Base-by-base conservation (phyloP, 1,140 invertebrate genomes). In the Platyscapa corneri region DNA sequence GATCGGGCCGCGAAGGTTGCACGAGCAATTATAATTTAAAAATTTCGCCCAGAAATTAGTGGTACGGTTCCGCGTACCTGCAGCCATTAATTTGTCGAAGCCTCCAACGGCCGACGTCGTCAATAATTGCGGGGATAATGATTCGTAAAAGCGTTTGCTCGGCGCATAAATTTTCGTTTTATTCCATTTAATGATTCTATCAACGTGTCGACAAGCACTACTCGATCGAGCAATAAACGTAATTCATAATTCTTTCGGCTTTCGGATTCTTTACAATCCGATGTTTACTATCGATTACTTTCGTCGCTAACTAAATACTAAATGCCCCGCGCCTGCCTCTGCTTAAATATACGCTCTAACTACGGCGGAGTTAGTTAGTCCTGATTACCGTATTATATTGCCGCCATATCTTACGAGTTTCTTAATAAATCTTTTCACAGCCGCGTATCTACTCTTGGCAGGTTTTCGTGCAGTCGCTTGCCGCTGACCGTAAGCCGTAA, bases 91-190 rank as follows among this genome's bases (percentile, higher is more conserved):
- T n/a, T n/a, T n/a, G n/a, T n/a, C 37, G 20, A 39, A 42, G n/a
- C n/a, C n/a, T 39, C 37, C 27, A 42, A 74, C 23, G 18, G 0
- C 23, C 70, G n/a, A 7, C 70, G 23, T 20, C 3, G 3, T 18
- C 37, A 8, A n/a, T 74, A 74, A 74, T 74, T n/a, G 39, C 18
- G 23, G 20, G 27, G 37, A 42, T 74, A 74, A 42, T 74, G 70
- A 74, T 74, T 74, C 70, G 37, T 74, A 42, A 27, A 72, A 74
- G 12, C 37, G 7, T 6, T 74, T 39, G n/a, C 20, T 42, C 12
- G 70, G 37, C 20, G 70, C 34, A 74, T 74, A 74, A 74, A 74
- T 74, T 74, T 74, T 74, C n/a, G 18, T 74, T 74, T 74, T 42
- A n/a, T 42, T 42, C 70, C 37, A 42, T 74, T 74, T 74, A 74